Percentiles rank a stretch among this genome's conserved stretches.
phyloP scores from a whole-genome alignment of 2,888 invertebrate genomes.

The Ametastegia equiseti region DNA sequence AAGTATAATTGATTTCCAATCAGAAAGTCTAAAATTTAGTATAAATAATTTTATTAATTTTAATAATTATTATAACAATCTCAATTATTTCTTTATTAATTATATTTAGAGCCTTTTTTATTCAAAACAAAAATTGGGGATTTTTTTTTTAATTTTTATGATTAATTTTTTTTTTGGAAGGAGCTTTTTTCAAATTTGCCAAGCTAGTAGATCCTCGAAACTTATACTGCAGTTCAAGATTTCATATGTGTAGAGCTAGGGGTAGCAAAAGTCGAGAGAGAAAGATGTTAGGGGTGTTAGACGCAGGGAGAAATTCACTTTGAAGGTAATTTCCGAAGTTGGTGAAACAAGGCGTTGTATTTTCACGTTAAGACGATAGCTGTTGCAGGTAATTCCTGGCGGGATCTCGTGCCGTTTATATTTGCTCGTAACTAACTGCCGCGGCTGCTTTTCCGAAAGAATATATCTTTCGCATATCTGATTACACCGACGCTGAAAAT shows the following conservation, averaged over 20 bases:
- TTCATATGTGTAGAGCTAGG: neutral
- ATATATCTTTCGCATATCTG: slow-evolving; percentile 40
- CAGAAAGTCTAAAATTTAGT: no score
- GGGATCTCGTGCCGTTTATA: slow-evolving; percentile 34
- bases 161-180: no score
- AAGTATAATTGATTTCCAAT: no score
- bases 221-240: neutral
- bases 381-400: slow-evolving; percentile 32
- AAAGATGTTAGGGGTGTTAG: neutral
- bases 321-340: slow-evolving; percentile 38
- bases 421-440: slow-evolving; percentile 36
- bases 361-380: slow-evolving; percentile 37
- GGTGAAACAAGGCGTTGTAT: slow-evolving; percentile 35
- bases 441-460: neutral
- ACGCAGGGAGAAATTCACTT: slow-evolving; percentile 15
- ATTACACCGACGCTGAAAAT: neutral
- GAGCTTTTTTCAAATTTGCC: no score
- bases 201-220: no score
- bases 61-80: no score
- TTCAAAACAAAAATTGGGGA: no score
- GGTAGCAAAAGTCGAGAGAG: no score
- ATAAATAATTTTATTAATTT: no score
- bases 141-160: no score
- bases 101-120: no score
- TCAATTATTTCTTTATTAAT: no score